These are phyloP conservation scores for Menidia menidia DNA, from an alignment of 2,797 vertebrate species.

Conservation along the genomic window DNA sequence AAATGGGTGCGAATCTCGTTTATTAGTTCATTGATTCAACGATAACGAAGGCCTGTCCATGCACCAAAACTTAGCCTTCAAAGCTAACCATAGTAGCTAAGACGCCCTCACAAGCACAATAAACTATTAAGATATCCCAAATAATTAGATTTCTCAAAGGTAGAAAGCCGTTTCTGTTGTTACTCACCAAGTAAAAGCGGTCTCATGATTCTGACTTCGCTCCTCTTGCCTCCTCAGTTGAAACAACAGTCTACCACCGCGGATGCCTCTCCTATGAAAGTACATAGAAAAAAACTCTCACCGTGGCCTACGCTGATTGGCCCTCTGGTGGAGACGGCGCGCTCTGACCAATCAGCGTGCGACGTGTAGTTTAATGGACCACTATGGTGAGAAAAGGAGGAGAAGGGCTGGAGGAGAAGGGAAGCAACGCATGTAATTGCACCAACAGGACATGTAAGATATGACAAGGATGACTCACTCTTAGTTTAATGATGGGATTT, in stretches of 20 bases:
- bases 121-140: fast-evolving
- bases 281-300: constrained; percentile 50
- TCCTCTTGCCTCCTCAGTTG: constrained; percentile 11
- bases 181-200: constrained; percentile 73
- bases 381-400: constrained; percentile 2
- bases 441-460: constrained; percentile 1
- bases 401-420: neutral
- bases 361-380: constrained; percentile 78
- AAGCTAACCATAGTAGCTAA: constrained; percentile 38
- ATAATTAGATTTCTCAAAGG: fast-evolving
- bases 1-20: neutral
- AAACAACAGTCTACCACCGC: constrained; percentile 28
- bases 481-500: neutral
- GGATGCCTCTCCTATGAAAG: constrained; percentile 46
- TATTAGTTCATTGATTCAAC: constrained; percentile 14
- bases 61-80: constrained; percentile 38
- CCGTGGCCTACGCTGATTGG: constrained; percentile 87
- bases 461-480: constrained; percentile 35
- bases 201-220: constrained; percentile 54
- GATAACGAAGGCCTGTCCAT: constrained; percentile 41
- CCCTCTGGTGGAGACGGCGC: constrained; percentile 2
- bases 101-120: neutral
- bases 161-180: fast-evolving
- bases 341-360: constrained; percentile 76
- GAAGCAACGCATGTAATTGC: constrained; percentile 4